phyloP scores from a whole-genome alignment of 2,888 invertebrate species.

The Melanostoma mellinum region DNA sequence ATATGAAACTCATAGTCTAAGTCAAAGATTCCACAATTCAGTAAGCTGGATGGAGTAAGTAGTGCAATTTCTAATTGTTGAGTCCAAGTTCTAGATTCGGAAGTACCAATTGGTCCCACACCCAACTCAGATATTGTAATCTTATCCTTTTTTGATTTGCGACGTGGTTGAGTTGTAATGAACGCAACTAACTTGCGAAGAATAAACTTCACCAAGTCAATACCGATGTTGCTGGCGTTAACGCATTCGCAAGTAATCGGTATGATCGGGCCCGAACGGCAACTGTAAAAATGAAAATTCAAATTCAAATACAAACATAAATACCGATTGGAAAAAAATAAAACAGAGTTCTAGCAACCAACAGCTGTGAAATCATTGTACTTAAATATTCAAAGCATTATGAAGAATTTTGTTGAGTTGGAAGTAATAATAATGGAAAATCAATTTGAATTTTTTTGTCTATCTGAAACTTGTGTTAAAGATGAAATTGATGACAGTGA shows the following conservation, averaged over 20 bases:
- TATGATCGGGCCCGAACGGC: slow-evolving; percentile 88
- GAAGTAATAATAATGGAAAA: no score
- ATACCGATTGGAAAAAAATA: no score
- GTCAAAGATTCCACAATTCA: slow-evolving; percentile 89
- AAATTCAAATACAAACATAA: no score
- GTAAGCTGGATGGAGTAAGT: slow-evolving; percentile 89
- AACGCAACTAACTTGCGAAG: slow-evolving; percentile 88
- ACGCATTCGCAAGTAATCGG: slow-evolving; percentile 88
- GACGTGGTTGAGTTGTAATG: slow-evolving; percentile 85
- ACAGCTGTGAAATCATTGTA: no score
- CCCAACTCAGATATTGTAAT: slow-evolving; percentile 85
- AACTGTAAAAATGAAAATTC: slow-evolving; percentile 92
- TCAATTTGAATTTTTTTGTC: no score
- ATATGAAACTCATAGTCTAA: slow-evolving; percentile 89
- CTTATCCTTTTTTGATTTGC: slow-evolving; percentile 83
- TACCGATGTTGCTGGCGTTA: slow-evolving; percentile 88
- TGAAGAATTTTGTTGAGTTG: no score
- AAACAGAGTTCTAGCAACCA: no score
- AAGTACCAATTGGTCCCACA: slow-evolving; percentile 86
- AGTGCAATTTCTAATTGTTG: slow-evolving; percentile 87
- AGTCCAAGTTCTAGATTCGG: slow-evolving; percentile 85
- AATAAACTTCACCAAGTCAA: slow-evolving; percentile 85
- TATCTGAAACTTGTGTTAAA: no score
- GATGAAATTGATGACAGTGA: no score
- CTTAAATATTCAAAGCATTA: no score